Conservation (phyloP, 1,140 invertebrate species). For the Rhizoglyphus robini region DNA sequence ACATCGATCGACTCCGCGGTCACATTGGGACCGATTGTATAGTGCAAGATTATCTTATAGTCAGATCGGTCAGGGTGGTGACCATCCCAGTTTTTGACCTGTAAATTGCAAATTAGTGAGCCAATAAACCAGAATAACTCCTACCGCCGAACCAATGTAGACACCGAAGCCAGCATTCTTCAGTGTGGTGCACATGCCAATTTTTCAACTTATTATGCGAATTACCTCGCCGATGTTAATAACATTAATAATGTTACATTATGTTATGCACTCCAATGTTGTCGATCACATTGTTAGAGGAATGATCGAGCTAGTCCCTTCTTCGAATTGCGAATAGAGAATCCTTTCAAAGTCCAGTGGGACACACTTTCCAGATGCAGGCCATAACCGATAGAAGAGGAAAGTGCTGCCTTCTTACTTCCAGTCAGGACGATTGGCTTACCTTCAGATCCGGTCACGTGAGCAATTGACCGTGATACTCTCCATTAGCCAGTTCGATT, state of each 20-base stretch:
- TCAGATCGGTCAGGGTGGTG: background rate
- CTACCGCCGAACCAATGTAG: background rate
- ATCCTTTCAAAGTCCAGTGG: slow-evolving; percentile 3
- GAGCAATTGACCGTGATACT: slow-evolving; percentile 4
- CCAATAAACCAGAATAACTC: too few relatives aligned
- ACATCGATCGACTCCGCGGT: slow-evolving; percentile 5
- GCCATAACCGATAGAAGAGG: background rate
- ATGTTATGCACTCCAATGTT: background rate
- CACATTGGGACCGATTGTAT: background rate
- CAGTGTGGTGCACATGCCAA: background rate
- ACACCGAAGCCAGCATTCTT: background rate
- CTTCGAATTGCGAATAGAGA: background rate
- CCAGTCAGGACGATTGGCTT: background rate
- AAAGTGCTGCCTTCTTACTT: background rate
- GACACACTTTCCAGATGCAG: background rate
- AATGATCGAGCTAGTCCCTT: slow-evolving; percentile 4
- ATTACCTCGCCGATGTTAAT: background rate
- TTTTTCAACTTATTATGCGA: background rate
- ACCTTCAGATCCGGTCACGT: background rate
- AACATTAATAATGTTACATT: background rate
- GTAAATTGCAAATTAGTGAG: too few relatives aligned
- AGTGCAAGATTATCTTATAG: background rate
- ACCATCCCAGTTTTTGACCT: background rate
- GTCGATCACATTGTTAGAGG: background rate
- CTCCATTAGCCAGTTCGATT: background rate